Evolutionary conservation across 2,888 invertebrate genomes (phyloP).

Genomic region (Melinaea menophilus): DNA sequence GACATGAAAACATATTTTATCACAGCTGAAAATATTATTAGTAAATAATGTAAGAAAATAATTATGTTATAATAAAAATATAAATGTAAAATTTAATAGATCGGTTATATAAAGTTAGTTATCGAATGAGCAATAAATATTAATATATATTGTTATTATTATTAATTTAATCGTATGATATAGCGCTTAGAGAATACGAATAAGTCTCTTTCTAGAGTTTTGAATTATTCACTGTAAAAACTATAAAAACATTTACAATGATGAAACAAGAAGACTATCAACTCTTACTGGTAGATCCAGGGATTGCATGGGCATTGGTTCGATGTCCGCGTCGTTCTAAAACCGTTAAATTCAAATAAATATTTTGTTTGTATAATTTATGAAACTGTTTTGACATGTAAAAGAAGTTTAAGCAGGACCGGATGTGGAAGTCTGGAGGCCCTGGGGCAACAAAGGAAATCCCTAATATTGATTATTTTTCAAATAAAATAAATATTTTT

Average conservation of each 20-base stretch:
- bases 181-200: not conserved
- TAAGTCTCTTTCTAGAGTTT: not conserved
- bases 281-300: conserved; percentile 50
- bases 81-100: no score
- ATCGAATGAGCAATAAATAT: no score
- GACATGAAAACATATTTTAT: no score
- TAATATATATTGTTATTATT: no score
- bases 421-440: no score
- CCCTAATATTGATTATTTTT: no score
- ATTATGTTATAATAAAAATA: no score
- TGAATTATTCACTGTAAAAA: conserved; percentile 8
- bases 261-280: conserved; percentile 8
- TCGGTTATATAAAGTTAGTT: no score
- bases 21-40: no score
- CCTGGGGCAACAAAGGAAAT: no score
- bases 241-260: conserved; percentile 20
- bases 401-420: conserved; percentile 1
- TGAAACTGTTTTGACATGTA: conserved; percentile 15
- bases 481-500: no score
- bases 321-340: conserved; percentile 60
- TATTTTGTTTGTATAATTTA: conserved; percentile 12
- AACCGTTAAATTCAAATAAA: conserved; percentile 16
- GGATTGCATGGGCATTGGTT: conserved; percentile 46
- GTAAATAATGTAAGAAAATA: no score
- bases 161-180: not conserved